Conservation (phyloP, 2,113 vertebrate species). For the Anolis carolinensis region DNA sequence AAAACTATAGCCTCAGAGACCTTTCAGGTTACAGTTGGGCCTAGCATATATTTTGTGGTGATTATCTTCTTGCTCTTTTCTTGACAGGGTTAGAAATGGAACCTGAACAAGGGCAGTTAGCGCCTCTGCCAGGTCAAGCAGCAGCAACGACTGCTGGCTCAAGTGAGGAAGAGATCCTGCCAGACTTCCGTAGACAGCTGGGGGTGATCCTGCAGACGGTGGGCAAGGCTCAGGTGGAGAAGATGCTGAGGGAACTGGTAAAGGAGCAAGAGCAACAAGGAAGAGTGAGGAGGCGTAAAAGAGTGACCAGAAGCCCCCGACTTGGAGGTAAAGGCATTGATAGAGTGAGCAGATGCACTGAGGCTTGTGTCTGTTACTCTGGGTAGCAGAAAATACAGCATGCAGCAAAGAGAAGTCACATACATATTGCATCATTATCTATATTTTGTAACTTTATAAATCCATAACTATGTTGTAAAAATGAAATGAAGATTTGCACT, state of each 20-base stretch:
- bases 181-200: constrained; percentile 30
- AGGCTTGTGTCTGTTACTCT: not conserved
- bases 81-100: constrained; percentile 28
- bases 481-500: no score
- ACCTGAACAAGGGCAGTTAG: constrained; percentile 27
- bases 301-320: not conserved
- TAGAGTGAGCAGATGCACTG: not conserved
- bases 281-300: constrained; percentile 4
- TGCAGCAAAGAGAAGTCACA: not conserved
- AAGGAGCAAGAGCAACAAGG: constrained; percentile 42
- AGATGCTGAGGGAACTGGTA: constrained; percentile 39
- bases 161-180: constrained; percentile 12
- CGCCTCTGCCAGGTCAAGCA: constrained; percentile 5
- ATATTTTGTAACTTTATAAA: no score
- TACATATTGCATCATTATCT: not conserved
- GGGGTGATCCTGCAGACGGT: constrained; percentile 34
- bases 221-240: constrained; percentile 33
- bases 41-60: not conserved
- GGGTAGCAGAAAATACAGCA: not conserved
- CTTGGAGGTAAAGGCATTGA: not conserved
- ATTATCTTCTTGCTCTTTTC: not conserved
- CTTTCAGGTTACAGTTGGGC: not conserved
- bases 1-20: no score
- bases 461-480: no score
- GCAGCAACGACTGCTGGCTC: not conserved